phyloP scores from a whole-genome alignment of 92 coral and sea anemone species.

The Zoanthus gigantus region DNA sequence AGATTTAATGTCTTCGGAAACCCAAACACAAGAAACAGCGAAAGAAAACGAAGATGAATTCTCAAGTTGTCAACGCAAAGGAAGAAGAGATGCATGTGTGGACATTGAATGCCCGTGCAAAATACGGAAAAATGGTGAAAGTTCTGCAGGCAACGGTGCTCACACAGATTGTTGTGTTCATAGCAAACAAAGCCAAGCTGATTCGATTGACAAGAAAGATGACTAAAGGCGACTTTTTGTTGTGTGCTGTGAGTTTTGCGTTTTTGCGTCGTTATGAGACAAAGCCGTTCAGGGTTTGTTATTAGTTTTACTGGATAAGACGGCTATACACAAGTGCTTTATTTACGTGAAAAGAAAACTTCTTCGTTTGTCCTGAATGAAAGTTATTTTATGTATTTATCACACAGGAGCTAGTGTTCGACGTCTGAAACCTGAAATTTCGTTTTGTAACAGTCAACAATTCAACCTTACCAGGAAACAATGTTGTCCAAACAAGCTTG shows the following conservation, averaged over 20 bases:
- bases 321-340: background rate
- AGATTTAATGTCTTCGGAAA: constrained; percentile 41
- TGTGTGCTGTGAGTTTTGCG: background rate
- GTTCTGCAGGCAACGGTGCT: background rate
- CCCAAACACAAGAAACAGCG: constrained; percentile 1
- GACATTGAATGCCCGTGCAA: constrained; percentile 36
- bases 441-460: background rate
- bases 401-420: background rate
- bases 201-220: background rate
- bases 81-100: constrained; percentile 29
- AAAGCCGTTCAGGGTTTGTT: background rate
- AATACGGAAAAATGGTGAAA: constrained; percentile 5
- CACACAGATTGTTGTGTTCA: constrained; percentile 22
- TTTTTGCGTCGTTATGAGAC: constrained; percentile 30
- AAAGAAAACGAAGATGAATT: constrained; percentile 34
- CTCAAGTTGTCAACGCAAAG: constrained; percentile 22
- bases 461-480: background rate
- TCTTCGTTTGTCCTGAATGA: background rate
- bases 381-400: background rate
- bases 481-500: background rate
- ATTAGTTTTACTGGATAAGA: background rate
- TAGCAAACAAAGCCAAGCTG: constrained; percentile 12
- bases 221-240: constrained; percentile 16
- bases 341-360: background rate
- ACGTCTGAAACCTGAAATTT: background rate